phyloP scores from a whole-genome alignment of 2,888 invertebrate species.

The Hemicrepidius hirtus region DNA sequence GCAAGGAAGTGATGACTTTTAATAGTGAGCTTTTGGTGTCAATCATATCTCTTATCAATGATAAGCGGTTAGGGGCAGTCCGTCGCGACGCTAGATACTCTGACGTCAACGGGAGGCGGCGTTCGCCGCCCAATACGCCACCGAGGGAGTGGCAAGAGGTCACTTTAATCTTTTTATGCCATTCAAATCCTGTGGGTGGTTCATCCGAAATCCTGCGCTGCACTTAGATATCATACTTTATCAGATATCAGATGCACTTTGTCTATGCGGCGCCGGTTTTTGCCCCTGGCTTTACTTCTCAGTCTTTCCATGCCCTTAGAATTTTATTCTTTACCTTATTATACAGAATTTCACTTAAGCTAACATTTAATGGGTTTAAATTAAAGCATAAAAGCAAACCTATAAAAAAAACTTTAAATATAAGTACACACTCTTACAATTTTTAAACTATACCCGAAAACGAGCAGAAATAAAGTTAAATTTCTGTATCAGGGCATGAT shows the following conservation, averaged over 20 bases:
- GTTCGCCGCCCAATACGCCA: slow-evolving; percentile 70
- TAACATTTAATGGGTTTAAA: no score
- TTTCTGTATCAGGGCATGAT: no score
- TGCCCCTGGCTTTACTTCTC: not conserved
- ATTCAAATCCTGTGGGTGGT: slow-evolving; percentile 72
- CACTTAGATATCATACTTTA: slow-evolving; percentile 57
- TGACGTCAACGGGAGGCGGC: slow-evolving; percentile 72
- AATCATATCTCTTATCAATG: slow-evolving; percentile 63
- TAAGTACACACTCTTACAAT: no score
- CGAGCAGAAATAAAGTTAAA: no score
- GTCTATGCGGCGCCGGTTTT: slow-evolving; percentile 6
- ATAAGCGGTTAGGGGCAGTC: slow-evolving; percentile 68
- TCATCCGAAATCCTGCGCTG: slow-evolving; percentile 69
- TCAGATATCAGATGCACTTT: slow-evolving; percentile 27
- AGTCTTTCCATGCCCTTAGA: not conserved
- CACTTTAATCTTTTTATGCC: slow-evolving; percentile 73
- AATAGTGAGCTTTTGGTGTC: slow-evolving; percentile 52
- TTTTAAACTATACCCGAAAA: no score
- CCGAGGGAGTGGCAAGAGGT: slow-evolving; percentile 72
- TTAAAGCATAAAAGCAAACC: no score
- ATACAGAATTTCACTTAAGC: not conserved
- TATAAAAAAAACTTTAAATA: no score
- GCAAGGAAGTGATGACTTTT: slow-evolving; percentile 36
- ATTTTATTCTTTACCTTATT: not conserved
- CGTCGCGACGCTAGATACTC: slow-evolving; percentile 67